Conservation (phyloP, 2,888 invertebrate species). For the Alitta virens region DNA sequence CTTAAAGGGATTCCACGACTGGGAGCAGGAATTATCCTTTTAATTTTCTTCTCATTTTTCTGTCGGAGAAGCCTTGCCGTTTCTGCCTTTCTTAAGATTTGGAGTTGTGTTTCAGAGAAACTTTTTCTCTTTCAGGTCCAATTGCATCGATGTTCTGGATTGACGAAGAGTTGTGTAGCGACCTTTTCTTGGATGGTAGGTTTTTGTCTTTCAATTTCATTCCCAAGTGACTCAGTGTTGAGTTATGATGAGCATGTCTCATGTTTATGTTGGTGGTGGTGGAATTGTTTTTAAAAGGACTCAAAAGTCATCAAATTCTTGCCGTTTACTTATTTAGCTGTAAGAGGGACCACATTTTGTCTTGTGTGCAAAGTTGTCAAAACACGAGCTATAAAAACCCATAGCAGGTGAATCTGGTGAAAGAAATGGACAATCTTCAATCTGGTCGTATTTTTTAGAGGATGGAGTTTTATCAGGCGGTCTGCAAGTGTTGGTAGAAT, state of each 20-base stretch:
- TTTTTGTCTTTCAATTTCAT: not conserved
- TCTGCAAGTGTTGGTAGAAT: not conserved
- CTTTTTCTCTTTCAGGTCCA: constrained; percentile 56
- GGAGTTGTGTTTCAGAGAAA: constrained; percentile 6
- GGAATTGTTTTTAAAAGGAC: no score
- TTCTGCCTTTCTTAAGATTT: not conserved
- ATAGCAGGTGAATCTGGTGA: no score
- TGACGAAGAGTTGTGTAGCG: constrained; percentile 63
- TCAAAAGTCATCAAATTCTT: no score
- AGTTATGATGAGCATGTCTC: no score
- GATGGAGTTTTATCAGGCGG: not conserved
- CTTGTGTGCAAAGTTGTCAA: no score
- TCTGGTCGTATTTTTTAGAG: not conserved
- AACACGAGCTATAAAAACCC: no score
- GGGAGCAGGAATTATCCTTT: not conserved
- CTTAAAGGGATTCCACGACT: no score
- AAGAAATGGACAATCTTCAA: not conserved
- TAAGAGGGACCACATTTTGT: no score
- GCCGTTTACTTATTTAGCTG: no score
- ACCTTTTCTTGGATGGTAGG: constrained; percentile 62
- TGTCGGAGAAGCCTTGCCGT: not conserved
- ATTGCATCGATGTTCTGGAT: constrained; percentile 65
- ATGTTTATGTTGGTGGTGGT: no score
- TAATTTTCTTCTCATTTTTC: not conserved
- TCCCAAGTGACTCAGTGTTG: no score